Conservation (phyloP, 2,888 invertebrate species). For the Lathronympha strigana region DNA sequence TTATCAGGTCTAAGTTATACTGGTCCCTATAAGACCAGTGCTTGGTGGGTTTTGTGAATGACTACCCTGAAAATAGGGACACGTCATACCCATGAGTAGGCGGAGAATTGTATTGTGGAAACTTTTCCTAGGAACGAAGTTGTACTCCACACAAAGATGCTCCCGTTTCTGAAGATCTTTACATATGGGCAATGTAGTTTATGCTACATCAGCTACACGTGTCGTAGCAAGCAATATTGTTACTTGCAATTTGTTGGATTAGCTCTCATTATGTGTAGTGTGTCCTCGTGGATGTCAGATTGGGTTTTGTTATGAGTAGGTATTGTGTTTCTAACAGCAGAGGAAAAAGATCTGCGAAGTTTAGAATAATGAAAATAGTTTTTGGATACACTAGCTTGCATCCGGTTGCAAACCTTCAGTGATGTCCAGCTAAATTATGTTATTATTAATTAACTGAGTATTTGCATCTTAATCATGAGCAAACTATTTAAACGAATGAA, state of each 20-base stretch:
- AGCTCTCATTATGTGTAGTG: too few relatives aligned
- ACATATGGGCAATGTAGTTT: slow-evolving; percentile 12
- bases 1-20: not conserved
- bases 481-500: slow-evolving; percentile 8
- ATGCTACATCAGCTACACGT: slow-evolving; percentile 17
- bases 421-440: too few relatives aligned
- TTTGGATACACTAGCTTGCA: too few relatives aligned
- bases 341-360: too few relatives aligned
- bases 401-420: too few relatives aligned
- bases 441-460: too few relatives aligned
- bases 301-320: too few relatives aligned
- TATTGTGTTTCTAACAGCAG: too few relatives aligned
- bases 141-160: slow-evolving; percentile 31
- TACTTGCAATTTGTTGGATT: not conserved
- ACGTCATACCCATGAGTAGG: slow-evolving; percentile 67
- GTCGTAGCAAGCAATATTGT: slow-evolving; percentile 6
- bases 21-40: not conserved
- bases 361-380: too few relatives aligned
- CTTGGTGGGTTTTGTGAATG: not conserved
- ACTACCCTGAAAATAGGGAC: slow-evolving; percentile 62
- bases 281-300: too few relatives aligned
- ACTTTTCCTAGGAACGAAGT: slow-evolving; percentile 27
- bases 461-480: too few relatives aligned
- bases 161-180: slow-evolving; percentile 27
- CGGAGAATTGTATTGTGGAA: slow-evolving; percentile 52